Evolutionary conservation across 1,140 invertebrate species (phyloP), one percentile per base, ranked within the genome.

Genomic region (Drosophila nebulosa): DNA sequence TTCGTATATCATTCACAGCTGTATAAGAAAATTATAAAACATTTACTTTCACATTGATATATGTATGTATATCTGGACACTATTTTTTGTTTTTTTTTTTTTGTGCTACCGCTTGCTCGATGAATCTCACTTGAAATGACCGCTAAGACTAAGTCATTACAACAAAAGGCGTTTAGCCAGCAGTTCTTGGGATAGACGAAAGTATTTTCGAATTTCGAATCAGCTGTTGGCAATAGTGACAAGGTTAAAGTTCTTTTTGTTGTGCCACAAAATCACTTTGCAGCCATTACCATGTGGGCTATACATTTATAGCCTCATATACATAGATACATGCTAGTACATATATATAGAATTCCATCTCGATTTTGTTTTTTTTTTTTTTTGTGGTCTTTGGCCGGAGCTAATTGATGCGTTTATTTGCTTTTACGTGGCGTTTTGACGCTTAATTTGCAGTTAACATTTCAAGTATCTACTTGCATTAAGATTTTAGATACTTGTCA

Each of bases 331-430:
- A 27, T 57, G 6, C 16, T 35, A 5, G 22, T 22, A 16, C 32
- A 71, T 68, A 56, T 53, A 59, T 32, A 71, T 68, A 59, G 42
- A 55, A 62, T 21, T 65, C 39, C 14, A 16, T 42, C 39, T 42
- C 6, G 16, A 60, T 78, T 46, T 78, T n/a, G n/a, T n/a, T n/a
- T n/a, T n/a, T n/a, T n/a, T n/a, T n/a, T n/a, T n/a, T n/a, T n/a
- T n/a, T n/a, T n/a, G n/a, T 56, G 51, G 57, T 60, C 39, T 53
- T 36, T 58, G 35, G 27, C 21, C 56, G 14, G 55, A 61, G 74
- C 62, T 83, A 84, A 79, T 84, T 84, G 69, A 69, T 52, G 64
- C 68, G 67, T 78, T 84, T 75, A 83, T 78, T 83, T 64, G 10
- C 39, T 67, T 67, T 59, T 7, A 39, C n/a, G 14, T 18, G 16